Conservation (phyloP, 2,888 invertebrate species). For the Acronicta psi region DNA sequence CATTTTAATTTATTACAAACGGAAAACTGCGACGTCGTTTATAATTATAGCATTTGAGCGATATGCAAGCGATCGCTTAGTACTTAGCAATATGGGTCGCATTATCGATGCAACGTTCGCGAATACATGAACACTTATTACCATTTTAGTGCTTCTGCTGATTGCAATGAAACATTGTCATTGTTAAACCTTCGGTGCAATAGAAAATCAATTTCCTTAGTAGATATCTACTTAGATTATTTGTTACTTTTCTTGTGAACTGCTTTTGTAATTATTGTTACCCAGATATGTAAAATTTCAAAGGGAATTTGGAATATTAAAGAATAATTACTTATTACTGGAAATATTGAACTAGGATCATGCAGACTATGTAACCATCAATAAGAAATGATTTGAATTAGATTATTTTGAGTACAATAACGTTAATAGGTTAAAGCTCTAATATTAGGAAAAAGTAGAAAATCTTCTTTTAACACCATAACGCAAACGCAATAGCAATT, state of each 20-base stretch:
- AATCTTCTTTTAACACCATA: constrained; percentile 21
- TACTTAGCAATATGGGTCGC: constrained; percentile 74
- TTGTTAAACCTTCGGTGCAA: constrained; percentile 36
- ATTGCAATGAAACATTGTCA: constrained; percentile 52
- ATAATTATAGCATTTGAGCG: constrained; percentile 59
- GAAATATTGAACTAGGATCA: too few species aligned
- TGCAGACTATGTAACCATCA: too few species aligned
- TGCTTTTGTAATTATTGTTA: constrained; percentile 3
- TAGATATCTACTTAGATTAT: constrained; percentile 12
- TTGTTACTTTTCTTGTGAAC: constrained; percentile 12
- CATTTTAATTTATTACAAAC: constrained; percentile 62
- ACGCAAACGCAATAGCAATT: constrained; percentile 27
- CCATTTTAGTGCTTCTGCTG: constrained; percentile 56
- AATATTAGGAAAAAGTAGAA: too few species aligned
- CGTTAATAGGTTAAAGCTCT: too few species aligned
- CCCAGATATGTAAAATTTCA: constrained; percentile 2
- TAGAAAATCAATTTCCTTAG: constrained; percentile 53
- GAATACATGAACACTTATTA: constrained; percentile 71
- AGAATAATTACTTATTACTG: too few species aligned
- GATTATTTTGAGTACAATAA: too few species aligned
- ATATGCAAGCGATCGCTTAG: constrained; percentile 58
- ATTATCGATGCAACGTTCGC: constrained; percentile 70
- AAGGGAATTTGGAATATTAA: constrained; percentile 9
- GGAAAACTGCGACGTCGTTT: constrained; percentile 56
- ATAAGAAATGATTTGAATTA: too few species aligned